Evolutionary conservation across 2,797 vertebrate genomes (phyloP), one percentile per base, ranked within the genome.

Genomic region (Danio albolineatus): DNA sequence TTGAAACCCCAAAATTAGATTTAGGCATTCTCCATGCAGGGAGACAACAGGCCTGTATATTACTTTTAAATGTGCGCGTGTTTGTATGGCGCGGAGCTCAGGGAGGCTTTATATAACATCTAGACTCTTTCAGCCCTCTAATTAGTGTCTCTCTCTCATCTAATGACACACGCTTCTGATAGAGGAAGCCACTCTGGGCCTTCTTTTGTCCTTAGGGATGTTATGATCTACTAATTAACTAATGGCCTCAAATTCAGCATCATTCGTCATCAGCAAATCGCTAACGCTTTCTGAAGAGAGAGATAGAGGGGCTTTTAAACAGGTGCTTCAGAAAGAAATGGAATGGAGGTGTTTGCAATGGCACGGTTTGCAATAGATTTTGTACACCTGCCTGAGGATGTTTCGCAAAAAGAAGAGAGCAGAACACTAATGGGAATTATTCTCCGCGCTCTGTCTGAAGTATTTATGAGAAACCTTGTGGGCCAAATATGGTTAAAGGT

Each of bases 161-260:
- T 86, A 89, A 84, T 88, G 85, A 87, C 85, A 86, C 84, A 76
- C 77, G 73, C 67, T 84, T 82, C 81, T 86, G 83, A 88, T 85
- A 71, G 82, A 65, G 81, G 60, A 49, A 78, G 79, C 76, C 85
- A 82, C 74, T 83, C 71, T 76, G 79, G 81, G 76, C 70, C 59
- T 64, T 60, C 60, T 74, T 80, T 86, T 76, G 74, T 87, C 87
- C 86, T 85, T 62, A 14, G 86, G 86, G 86, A 89, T 86, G 84
- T 86, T 86, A 89, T 83, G 75, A 80, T 78, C 84, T 80, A 71
- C 86, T 87, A 87, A 89, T 89, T 89, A 89, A 89, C 84, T 85
- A 86, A 85, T 86, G 85, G 83, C 84, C 85, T 61, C 65, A 86
- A 85, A 87, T 85, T 85, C 82, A 73, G 75, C 85, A 81, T 81